Evolutionary conservation across 2,888 invertebrate genomes (phyloP).

Genomic region (Coelinius sp.): DNA sequence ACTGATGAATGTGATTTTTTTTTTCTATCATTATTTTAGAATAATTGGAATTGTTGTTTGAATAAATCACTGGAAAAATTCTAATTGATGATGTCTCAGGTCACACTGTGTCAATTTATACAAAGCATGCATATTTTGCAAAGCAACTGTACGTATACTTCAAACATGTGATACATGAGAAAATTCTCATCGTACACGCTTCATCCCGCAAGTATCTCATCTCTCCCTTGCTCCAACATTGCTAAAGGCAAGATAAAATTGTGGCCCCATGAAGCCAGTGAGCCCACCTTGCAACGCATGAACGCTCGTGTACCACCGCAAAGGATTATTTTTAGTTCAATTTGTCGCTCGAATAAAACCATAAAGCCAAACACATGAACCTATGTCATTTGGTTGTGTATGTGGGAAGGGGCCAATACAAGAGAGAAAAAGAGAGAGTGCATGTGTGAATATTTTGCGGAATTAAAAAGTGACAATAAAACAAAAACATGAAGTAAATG

Average conservation of each 20-base stretch:
- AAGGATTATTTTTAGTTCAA: constrained; percentile 69
- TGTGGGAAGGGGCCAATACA: background rate
- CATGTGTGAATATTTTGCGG: background rate
- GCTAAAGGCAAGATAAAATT: background rate
- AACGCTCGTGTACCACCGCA: constrained; percentile 60
- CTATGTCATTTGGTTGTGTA: constrained; percentile 5
- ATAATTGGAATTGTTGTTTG: background rate
- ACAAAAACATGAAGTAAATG: too few species aligned
- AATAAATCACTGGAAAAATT: too few species aligned
- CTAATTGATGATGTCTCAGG: too few species aligned
- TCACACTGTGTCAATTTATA: constrained; percentile 14
- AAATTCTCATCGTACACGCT: constrained; percentile 24
- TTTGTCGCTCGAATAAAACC: constrained; percentile 66
- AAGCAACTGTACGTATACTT: constrained; percentile 33
- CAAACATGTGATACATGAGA: constrained; percentile 32
- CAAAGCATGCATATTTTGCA: constrained; percentile 27
- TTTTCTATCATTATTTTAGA: background rate
- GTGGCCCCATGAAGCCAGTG: constrained; percentile 36
- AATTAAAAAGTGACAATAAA: background rate
- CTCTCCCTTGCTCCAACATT: background rate
- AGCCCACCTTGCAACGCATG: constrained; percentile 57
- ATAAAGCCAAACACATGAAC: constrained; percentile 54
- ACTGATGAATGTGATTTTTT: background rate
- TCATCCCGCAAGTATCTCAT: constrained; percentile 3
- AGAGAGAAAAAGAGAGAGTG: background rate